Conservation (phyloP, 1,140 invertebrate species). For the Ceratina australensis region DNA sequence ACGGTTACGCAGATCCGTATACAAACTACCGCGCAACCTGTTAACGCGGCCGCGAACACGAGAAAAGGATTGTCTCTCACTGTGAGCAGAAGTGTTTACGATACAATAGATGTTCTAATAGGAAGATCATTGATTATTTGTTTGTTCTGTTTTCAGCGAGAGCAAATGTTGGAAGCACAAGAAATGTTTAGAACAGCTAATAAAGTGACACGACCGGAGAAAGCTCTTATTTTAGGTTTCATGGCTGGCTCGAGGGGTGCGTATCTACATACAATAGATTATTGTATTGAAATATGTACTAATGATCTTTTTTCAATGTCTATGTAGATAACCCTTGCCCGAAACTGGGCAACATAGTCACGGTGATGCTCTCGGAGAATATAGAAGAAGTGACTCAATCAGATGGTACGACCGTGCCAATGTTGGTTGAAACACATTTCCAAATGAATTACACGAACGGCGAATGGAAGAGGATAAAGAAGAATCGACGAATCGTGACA, state of each 20-base stretch:
- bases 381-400: conserved; percentile 89
- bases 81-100: conserved; percentile 78
- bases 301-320: conserved; percentile 50
- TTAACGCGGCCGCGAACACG: conserved; percentile 80
- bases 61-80: conserved; percentile 89
- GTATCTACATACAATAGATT: conserved; percentile 27
- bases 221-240: conserved; percentile 97
- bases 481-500: conserved; percentile 85
- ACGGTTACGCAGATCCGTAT: conserved; percentile 81
- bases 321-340: conserved; percentile 95
- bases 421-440: conserved; percentile 95
- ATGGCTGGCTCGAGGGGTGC: conserved; percentile 97
- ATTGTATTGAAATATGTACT: neutral
- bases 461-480: conserved; percentile 95
- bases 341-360: conserved; percentile 94
- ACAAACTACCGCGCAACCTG: conserved; percentile 78
- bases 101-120: neutral
- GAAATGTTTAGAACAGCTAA: conserved; percentile 98
- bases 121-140: conserved; percentile 43
- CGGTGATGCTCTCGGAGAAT: conserved; percentile 94
- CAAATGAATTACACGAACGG: conserved; percentile 98
- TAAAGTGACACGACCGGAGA: conserved; percentile 96
- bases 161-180: conserved; percentile 98
- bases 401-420: conserved; percentile 86
- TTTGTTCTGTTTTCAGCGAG: conserved; percentile 83